Evolutionary conservation across 1,140 invertebrate species (phyloP).

Genomic region (Brachionus manjavacas): DNA sequence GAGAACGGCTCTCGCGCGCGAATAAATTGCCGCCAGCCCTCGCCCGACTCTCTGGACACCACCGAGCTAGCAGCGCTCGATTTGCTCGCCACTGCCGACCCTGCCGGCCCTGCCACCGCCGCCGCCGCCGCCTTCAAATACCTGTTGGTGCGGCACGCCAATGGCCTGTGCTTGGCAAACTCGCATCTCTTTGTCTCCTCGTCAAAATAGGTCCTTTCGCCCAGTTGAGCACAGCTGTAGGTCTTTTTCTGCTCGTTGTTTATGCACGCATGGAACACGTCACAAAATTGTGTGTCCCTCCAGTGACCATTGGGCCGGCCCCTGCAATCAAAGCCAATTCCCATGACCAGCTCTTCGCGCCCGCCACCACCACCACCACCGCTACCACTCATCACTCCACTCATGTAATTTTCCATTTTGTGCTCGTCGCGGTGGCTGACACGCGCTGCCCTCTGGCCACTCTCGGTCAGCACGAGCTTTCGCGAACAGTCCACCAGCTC

Average conservation of each 20-base stretch:
- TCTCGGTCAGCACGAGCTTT: background rate
- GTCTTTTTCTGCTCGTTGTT: slow-evolving; percentile 36
- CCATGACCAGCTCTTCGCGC: background rate
- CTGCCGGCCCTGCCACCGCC: background rate
- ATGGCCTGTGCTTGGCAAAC: background rate
- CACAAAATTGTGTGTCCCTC: slow-evolving; percentile 24
- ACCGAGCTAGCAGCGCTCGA: background rate
- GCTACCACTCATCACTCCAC: too few species aligned
- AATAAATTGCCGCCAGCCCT: slow-evolving; percentile 27
- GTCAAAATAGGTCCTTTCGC: slow-evolving; percentile 41
- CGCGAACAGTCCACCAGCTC: background rate
- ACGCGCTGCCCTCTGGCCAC: background rate
- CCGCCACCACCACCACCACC: too few species aligned
- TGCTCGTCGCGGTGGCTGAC: background rate
- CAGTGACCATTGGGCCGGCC: slow-evolving; percentile 26
- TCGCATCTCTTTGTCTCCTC: slow-evolving; percentile 5
- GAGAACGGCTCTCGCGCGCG: background rate
- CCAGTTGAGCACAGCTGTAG: slow-evolving; percentile 24
- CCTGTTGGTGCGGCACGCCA: background rate
- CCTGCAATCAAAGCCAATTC: slow-evolving; percentile 27
- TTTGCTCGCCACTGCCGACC: background rate
- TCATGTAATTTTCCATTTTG: slow-evolving; percentile 8
- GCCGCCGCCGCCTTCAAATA: background rate
- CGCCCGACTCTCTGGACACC: background rate
- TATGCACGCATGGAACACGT: slow-evolving; percentile 38